Percentiles rank a stretch among this genome's conserved stretches.
Conservation (phyloP, 2,888 invertebrate genomes). For the Athrips mouffetella region DNA sequence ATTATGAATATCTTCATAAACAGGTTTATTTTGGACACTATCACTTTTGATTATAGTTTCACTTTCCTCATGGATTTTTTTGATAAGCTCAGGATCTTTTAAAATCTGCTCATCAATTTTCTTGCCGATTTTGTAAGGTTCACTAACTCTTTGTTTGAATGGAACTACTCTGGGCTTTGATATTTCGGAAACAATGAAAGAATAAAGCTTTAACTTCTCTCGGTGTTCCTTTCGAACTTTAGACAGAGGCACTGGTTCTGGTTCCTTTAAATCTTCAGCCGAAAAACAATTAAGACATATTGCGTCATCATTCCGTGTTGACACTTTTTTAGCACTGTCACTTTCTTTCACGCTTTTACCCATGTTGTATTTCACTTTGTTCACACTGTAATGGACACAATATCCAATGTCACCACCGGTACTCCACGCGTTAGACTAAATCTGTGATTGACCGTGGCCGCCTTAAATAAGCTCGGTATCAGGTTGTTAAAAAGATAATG, state of each 20-base stretch:
- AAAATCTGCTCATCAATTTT: constrained; percentile 49
- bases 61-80: neutral
- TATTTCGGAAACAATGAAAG: constrained; percentile 56
- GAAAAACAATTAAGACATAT: constrained; percentile 66
- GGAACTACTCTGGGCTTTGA: constrained; percentile 55
- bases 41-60: neutral
- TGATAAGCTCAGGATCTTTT: constrained; percentile 4
- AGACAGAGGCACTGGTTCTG: constrained; percentile 42
- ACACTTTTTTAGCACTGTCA: constrained; percentile 26
- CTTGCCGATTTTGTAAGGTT: constrained; percentile 54
- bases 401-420: neutral
- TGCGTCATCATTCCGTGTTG: constrained; percentile 36
- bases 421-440: constrained; percentile 39
- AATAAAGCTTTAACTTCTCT: constrained; percentile 56
- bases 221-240: constrained; percentile 52
- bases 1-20: neutral
- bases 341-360: constrained; percentile 22
- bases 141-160: constrained; percentile 58
- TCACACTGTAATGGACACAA: neutral
- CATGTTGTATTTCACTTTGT: too few species aligned
- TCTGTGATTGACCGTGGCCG: constrained; percentile 31
- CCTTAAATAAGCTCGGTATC: constrained; percentile 50
- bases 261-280: constrained; percentile 35
- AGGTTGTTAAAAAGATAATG: constrained; percentile 41
- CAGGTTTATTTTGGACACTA: neutral